These are phyloP conservation scores for Scaptomyza parva DNA, from an alignment of 2,888 invertebrate genomes.

Conservation along the genomic window DNA sequence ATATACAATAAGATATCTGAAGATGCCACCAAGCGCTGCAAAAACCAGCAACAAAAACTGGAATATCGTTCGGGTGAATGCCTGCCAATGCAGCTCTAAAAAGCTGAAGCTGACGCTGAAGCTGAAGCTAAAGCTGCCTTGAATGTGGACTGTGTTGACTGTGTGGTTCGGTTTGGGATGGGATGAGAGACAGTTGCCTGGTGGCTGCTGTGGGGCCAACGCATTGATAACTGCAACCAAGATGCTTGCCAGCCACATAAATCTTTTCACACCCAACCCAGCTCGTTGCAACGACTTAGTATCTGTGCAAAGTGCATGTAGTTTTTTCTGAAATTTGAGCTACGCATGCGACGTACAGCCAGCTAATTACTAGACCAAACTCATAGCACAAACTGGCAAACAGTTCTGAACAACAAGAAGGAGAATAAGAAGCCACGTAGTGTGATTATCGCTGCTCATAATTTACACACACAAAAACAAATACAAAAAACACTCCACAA, in stretches of 20 bases:
- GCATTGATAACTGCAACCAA: slow-evolving; percentile 71
- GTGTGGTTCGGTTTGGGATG: slow-evolving; percentile 15
- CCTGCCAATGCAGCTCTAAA: slow-evolving; percentile 42
- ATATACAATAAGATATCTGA: slow-evolving; percentile 76
- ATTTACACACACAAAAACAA: slow-evolving; percentile 45
- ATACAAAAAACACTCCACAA: slow-evolving; percentile 13
- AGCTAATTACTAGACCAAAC: slow-evolving; percentile 79
- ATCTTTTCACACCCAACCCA: slow-evolving; percentile 76
- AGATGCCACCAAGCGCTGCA: slow-evolving; percentile 63
- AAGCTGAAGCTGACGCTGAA: too few relatives aligned
- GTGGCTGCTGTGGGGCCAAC: slow-evolving; percentile 67
- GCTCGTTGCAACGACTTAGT: slow-evolving; percentile 31
- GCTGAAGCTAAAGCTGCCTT: slow-evolving; percentile 27
- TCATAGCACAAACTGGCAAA: slow-evolving; percentile 44
- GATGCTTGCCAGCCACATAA: slow-evolving; percentile 73
- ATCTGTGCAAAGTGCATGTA: slow-evolving; percentile 78
- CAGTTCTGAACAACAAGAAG: slow-evolving; percentile 40
- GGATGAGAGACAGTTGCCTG: slow-evolving; percentile 6
- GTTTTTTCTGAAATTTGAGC: slow-evolving; percentile 78
- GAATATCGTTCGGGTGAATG: slow-evolving; percentile 76
- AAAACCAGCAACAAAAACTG: slow-evolving; percentile 58
- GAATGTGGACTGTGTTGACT: slow-evolving; percentile 14
- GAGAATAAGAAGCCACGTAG: slow-evolving; percentile 43
- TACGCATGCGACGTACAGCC: slow-evolving; percentile 71
- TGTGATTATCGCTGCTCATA: slow-evolving; percentile 75